Evolutionary conservation across 2,113 vertebrate species (phyloP).

Genomic region (Sander lucioperca): DNA sequence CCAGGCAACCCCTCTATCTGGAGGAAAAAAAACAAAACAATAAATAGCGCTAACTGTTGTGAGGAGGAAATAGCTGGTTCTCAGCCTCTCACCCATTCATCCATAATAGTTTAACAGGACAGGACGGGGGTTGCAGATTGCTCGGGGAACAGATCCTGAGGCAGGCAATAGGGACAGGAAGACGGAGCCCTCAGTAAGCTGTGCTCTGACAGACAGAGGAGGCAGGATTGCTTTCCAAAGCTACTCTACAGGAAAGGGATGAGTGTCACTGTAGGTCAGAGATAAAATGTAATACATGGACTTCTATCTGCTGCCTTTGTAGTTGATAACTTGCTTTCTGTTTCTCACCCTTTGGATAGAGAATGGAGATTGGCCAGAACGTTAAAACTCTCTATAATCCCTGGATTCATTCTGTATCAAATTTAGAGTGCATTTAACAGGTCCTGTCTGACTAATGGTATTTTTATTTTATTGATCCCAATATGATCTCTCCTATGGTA

Average conservation of each 20-base stretch:
- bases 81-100: slow-evolving; percentile 8
- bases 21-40: neutral
- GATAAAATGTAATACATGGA: slow-evolving; percentile 21
- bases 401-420: neutral
- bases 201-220: slow-evolving; percentile 33
- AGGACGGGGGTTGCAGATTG: slow-evolving; percentile 23
- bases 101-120: slow-evolving; percentile 32
- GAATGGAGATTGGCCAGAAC: neutral
- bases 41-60: slow-evolving; percentile 4
- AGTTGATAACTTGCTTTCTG: neutral
- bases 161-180: slow-evolving; percentile 43
- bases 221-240: slow-evolving; percentile 25
- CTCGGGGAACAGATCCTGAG: slow-evolving; percentile 24
- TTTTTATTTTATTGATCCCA: slow-evolving; percentile 3
- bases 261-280: slow-evolving; percentile 26
- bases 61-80: slow-evolving; percentile 21
- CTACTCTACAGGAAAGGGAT: slow-evolving; percentile 17
- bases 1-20: neutral
- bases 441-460: slow-evolving; percentile 10
- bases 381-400: neutral
- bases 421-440: neutral
- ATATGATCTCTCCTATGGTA: neutral
- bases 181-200: slow-evolving; percentile 15
- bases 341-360: neutral
- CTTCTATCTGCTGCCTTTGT: neutral